Conservation (phyloP, 2,888 invertebrate species). For the Microplitis deprimator region DNA sequence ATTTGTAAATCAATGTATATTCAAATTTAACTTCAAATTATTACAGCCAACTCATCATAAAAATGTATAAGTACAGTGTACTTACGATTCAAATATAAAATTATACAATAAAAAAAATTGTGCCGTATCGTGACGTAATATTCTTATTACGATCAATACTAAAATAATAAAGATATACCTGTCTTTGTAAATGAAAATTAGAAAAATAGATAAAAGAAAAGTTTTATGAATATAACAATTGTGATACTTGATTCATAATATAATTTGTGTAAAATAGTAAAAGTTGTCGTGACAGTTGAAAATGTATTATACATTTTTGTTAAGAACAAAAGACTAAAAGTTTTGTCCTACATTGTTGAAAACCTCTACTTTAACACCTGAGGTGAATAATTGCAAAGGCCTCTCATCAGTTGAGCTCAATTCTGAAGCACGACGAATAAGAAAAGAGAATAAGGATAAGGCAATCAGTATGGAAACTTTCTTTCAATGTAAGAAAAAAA, state of each 20-base stretch:
- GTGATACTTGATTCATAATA: background rate
- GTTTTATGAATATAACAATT: background rate
- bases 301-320: background rate
- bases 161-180: background rate
- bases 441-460: background rate
- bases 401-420: conserved; percentile 1
- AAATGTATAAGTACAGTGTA: too few species aligned
- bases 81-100: too few species aligned
- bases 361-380: conserved; percentile 2
- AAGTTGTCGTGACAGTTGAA: conserved; percentile 2
- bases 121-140: background rate
- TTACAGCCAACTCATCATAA: too few species aligned
- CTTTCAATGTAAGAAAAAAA: background rate
- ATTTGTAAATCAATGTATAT: too few species aligned
- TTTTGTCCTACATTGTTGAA: conserved; percentile 12
- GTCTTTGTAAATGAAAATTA: background rate
- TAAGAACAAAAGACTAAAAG: background rate
- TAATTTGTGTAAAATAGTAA: background rate
- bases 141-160: background rate
- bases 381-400: conserved; percentile 10
- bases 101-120: too few species aligned
- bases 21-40: too few species aligned
- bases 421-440: background rate
- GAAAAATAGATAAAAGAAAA: background rate
- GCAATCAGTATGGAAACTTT: background rate